A percentile compares a stretch with the other conserved stretches of the same genome.
Conservation (phyloP, 1,140 invertebrate species). For the Chironomus tepperi region DNA sequence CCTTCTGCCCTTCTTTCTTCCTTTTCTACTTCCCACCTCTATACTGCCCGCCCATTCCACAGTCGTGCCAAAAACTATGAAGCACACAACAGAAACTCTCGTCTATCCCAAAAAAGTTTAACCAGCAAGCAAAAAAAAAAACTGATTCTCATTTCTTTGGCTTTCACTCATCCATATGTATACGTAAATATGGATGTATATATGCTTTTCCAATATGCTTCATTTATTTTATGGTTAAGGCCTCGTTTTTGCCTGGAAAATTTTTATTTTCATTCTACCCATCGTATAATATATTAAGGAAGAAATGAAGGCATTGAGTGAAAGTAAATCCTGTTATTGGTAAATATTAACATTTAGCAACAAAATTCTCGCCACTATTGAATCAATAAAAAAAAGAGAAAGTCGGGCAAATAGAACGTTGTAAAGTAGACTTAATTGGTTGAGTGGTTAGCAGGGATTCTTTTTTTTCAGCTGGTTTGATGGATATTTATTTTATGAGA, state of each 20-base stretch:
- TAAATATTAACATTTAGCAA: constrained; percentile 15
- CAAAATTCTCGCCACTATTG: background rate
- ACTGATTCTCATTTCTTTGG: no score
- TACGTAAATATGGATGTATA: no score
- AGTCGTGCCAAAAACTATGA: no score
- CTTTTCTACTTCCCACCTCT: background rate
- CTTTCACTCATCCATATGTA: no score
- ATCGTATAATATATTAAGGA: background rate
- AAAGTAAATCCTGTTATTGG: background rate
- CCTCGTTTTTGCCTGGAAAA: background rate
- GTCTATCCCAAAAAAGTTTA: background rate
- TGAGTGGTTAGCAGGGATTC: no score
- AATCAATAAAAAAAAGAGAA: background rate
- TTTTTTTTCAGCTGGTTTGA: no score
- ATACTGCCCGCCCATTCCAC: no score
- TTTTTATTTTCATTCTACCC: background rate
- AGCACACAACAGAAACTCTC: background rate
- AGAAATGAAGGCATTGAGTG: background rate
- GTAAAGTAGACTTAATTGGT: no score
- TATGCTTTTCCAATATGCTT: constrained; percentile 5
- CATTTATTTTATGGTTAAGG: constrained; percentile 21
- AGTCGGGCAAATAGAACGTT: background rate
- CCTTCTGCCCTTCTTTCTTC: background rate
- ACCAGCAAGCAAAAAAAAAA: constrained; percentile 1
- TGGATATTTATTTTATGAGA: no score